phyloP scores from a whole-genome alignment of 1,140 invertebrate genomes.

The Ptiloglossa arizonensis region DNA sequence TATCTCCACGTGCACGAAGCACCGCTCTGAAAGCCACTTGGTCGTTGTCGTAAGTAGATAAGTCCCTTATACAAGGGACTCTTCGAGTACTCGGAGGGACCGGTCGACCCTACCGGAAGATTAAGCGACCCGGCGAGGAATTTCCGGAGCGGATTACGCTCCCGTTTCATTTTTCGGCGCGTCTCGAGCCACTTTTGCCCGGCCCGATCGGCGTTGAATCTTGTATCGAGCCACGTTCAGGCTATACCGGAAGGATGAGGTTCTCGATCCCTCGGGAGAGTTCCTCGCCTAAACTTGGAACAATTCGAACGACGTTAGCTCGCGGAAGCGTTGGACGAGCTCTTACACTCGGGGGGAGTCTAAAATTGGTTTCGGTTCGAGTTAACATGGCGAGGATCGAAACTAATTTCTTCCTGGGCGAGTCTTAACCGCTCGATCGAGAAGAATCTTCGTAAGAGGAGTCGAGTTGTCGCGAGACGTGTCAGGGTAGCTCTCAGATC shows the following conservation, averaged over 20 bases:
- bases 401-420: no score
- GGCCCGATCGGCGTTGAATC: not conserved
- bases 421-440: no score
- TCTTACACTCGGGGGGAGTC: no score
- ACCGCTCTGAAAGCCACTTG: not conserved
- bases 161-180: not conserved
- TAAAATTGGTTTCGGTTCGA: no score
- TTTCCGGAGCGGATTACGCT: not conserved
- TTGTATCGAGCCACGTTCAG: not conserved
- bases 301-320: no score
- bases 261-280: no score
- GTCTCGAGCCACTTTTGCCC: not conserved
- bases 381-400: no score
- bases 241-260: not conserved
- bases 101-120: not conserved
- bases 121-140: not conserved
- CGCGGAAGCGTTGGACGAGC: no score
- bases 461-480: no score
- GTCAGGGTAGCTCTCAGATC: no score
- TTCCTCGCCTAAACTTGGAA: no score
- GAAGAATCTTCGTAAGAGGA: no score
- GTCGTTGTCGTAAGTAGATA: conserved; percentile 22
- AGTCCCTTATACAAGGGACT: conserved; percentile 13
- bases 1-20: not conserved
- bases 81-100: not conserved